phyloP scores from a whole-genome alignment of 2,113 vertebrate species.

The Crocuta crocuta region DNA sequence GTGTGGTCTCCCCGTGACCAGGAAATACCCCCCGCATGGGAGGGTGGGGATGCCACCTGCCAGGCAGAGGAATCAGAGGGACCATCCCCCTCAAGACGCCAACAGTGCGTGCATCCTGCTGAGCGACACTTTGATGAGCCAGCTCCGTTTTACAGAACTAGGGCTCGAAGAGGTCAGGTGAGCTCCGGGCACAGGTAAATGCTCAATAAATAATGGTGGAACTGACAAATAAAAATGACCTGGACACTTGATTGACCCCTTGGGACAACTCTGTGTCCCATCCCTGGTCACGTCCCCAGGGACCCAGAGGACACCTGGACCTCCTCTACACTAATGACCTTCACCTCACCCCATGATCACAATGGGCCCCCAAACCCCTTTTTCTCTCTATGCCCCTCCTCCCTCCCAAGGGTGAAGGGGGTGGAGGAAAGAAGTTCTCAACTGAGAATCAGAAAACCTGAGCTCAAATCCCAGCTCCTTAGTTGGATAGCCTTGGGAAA shows the following conservation, averaged over 20 bases:
- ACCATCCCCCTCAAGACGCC: rapidly evolving
- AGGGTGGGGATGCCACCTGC: not conserved
- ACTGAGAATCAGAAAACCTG: not conserved
- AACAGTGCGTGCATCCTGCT: rapidly evolving
- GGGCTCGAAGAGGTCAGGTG: not conserved
- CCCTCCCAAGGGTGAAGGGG: not conserved
- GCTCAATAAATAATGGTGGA: not conserved
- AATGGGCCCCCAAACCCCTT: not conserved
- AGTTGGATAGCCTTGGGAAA: not conserved
- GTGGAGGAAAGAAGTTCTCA: not conserved
- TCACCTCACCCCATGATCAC: not conserved
- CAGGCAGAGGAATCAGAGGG: not conserved
- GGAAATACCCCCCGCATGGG: rapidly evolving
- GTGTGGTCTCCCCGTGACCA: not conserved
- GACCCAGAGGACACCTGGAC: not conserved
- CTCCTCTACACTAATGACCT: not conserved
- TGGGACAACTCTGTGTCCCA: not conserved
- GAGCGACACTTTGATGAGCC: not conserved
- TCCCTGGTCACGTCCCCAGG: not conserved
- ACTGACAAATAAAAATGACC: not conserved
- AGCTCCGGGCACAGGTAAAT: not conserved
- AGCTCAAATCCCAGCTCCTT: not conserved
- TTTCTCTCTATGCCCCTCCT: not conserved
- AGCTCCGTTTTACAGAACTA: not conserved
- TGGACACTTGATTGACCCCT: not conserved